Conservation (phyloP, 2,888 invertebrate genomes). For the Argyresthia goedartella region DNA sequence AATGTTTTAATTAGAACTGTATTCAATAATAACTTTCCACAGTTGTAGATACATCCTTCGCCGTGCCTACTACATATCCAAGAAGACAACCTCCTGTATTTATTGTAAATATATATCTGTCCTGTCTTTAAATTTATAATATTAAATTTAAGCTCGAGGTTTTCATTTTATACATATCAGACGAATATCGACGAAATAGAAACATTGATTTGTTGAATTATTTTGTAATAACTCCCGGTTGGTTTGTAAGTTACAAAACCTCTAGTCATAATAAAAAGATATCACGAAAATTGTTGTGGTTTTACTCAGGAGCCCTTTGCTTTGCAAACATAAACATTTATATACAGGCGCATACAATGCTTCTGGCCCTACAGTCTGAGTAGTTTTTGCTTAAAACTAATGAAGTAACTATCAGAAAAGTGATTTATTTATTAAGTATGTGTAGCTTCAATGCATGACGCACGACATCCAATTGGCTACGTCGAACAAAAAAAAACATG, state of each 20-base stretch:
- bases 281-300: conserved; percentile 32
- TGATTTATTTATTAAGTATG: too few species aligned
- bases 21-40: conserved; percentile 20
- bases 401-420: too few species aligned
- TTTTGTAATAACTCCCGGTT: conserved; percentile 50
- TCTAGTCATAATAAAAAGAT: conserved; percentile 78
- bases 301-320: too few species aligned
- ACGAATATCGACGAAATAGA: conserved; percentile 36
- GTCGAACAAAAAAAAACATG: too few species aligned
- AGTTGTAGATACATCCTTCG: conserved; percentile 32
- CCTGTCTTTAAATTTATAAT: conserved; percentile 13
- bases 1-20: conserved; percentile 23
- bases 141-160: conserved; percentile 37
- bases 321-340: too few species aligned
- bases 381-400: too few species aligned
- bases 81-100: conserved; percentile 11
- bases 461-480: too few species aligned
- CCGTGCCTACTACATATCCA: conserved; percentile 48
- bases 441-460: too few species aligned
- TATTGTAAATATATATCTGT: conserved; percentile 18
- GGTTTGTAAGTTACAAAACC: conserved; percentile 76
- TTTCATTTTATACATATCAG: conserved; percentile 68
- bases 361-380: too few species aligned
- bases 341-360: too few species aligned
- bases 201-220: conserved; percentile 37